Base-by-base conservation (phyloP, 2,888 invertebrate genomes). In the Parelbella ahira region DNA sequence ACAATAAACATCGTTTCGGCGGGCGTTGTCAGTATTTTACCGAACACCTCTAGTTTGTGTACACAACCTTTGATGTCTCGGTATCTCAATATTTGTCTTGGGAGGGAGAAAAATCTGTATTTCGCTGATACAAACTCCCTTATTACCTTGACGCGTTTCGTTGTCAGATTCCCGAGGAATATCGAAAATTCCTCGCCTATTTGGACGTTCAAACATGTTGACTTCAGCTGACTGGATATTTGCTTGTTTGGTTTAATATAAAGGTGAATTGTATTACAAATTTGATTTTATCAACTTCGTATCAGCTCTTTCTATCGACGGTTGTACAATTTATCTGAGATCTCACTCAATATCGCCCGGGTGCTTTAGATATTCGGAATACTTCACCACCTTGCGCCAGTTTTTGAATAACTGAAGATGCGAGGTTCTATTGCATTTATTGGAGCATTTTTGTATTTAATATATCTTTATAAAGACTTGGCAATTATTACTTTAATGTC, bases 51-150 rank as follows among this genome's bases (percentile, higher is more conserved):
- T 9, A 13, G 7, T 37, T 8, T 18, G 28, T 11, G 36, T 27
- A 20, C 19, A 28, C 23, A 38, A 15, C 29, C 38, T 38, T 38
- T 38, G 38, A 38, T 21, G 38, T 23, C 23, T 10, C 38, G 10
- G 38, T 15, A 30, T 38, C 38, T 23, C 38, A 38, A 30, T 30
- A 38, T 38, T 38, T 38, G 37, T 29, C 15, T 38, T 29, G 23
- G 10, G 37, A 29, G 21, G 21, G 29, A 29, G 28, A 27, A 25
- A 27, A 37, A 27, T 37, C 37, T 23, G 29, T 25, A 18, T 37
- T 29, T 38, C 5, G 37, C 37, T 38, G 37, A 38, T 38, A 38
- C 21, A 30, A 23, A 15, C 11, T 29, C 23, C 12, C 18, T 23
- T 38, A 38, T 38, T 38, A 38, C 23, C 27, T 37, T 32, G 20